These are phyloP conservation scores for Chitala chitala DNA, from an alignment of 2,113 vertebrate genomes.

Conservation along the genomic window DNA sequence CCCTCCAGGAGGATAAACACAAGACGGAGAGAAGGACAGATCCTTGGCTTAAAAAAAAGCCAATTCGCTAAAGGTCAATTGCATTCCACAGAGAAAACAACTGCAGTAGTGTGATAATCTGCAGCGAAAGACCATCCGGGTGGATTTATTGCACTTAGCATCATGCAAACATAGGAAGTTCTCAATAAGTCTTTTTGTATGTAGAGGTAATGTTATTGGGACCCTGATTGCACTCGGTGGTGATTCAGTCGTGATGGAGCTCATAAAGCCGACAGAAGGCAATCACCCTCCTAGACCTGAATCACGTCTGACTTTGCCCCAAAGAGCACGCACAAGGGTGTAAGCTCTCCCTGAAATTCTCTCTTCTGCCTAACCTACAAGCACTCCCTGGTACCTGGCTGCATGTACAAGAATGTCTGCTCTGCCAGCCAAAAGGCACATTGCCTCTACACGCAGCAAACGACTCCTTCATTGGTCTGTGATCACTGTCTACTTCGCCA, in stretches of 20 bases:
- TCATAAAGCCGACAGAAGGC: slow-evolving; percentile 38
- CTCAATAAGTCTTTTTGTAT: slow-evolving; percentile 47
- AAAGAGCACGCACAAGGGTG: no score
- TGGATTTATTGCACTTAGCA: slow-evolving; percentile 42
- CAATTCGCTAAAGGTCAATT: slow-evolving; percentile 57
- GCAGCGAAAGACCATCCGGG: slow-evolving; percentile 34
- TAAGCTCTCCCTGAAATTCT: no score
- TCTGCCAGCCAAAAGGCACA: no score
- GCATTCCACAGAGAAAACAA: slow-evolving; percentile 44
- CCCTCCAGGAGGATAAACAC: slow-evolving; percentile 30
- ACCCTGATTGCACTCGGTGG: slow-evolving; percentile 32
- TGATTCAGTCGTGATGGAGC: slow-evolving; percentile 41
- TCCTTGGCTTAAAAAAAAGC: slow-evolving; percentile 27
- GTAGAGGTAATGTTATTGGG: slow-evolving; percentile 37
- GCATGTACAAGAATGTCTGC: no score
- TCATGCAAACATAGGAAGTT: slow-evolving; percentile 43
- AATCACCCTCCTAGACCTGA: slow-evolving; percentile 37
- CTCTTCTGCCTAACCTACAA: no score
- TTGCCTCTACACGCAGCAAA: no score
- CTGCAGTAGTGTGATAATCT: slow-evolving; percentile 39
- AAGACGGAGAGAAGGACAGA: slow-evolving; percentile 42
- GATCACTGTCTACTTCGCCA: no score
- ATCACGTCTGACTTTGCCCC: no score
- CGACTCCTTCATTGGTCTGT: not conserved
- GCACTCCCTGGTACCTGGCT: no score